These are phyloP conservation scores for Dugesia japonica DNA, from an alignment of 2,888 invertebrate species.

Conservation along the genomic window DNA sequence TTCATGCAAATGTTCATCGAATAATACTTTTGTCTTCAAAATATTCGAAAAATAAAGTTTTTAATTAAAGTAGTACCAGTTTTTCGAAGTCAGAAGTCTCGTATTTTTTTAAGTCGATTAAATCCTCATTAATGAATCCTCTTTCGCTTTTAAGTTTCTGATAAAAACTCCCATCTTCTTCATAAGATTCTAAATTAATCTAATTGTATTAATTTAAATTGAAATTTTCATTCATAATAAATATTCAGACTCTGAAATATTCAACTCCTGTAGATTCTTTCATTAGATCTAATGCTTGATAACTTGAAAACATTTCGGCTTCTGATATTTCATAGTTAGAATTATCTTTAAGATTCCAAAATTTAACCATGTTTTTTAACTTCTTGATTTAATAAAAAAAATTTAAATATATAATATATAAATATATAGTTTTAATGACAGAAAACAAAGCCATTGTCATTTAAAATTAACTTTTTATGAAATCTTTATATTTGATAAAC, in stretches of 20 bases:
- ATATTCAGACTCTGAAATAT: background rate
- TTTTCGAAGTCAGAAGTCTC: background rate
- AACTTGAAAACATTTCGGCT: background rate
- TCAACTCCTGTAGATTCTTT: background rate
- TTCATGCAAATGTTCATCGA: slow-evolving; percentile 75
- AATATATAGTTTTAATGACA: background rate
- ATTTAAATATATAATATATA: too few species aligned
- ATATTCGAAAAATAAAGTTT: background rate
- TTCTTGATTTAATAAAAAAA: too few species aligned
- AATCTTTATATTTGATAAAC: too few species aligned
- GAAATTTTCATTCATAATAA: too few species aligned
- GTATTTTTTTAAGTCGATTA: background rate
- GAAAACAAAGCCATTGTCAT: too few species aligned
- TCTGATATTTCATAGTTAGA: background rate
- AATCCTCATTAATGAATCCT: background rate
- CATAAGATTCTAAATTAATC: background rate
- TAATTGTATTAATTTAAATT: background rate
- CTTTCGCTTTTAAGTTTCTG: slow-evolving; percentile 3
- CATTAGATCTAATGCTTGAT: background rate
- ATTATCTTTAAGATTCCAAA: background rate
- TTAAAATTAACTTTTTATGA: too few species aligned
- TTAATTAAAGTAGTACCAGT: background rate
- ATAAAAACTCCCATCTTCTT: slow-evolving; percentile 13
- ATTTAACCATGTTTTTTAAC: background rate
- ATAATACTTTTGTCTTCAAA: slow-evolving; percentile 62